phyloP scores from a whole-genome alignment of 2,113 vertebrate genomes.

The Lampris incognitus region DNA sequence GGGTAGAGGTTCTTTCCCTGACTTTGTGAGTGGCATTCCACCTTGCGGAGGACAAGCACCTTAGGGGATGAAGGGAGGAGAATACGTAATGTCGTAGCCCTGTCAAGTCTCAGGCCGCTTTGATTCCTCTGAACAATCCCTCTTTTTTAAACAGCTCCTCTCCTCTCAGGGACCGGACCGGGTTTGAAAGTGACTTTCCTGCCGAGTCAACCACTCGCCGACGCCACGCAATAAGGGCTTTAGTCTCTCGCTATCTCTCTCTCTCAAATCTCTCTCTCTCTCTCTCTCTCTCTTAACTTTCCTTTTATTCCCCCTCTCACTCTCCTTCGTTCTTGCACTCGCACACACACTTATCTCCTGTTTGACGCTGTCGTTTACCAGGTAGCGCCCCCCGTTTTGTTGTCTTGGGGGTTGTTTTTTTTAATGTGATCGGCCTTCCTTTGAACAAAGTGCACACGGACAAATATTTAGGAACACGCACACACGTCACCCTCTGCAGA shows the following conservation, averaged over 20 bases:
- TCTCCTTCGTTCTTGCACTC: neutral
- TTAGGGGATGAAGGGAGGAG: constrained; percentile 68
- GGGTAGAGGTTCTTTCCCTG: constrained; percentile 30
- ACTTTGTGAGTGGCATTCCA: constrained; percentile 66
- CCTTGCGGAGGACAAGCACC: constrained; percentile 72
- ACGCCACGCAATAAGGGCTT: neutral
- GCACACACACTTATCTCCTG: neutral
- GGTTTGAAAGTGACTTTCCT: constrained; percentile 77
- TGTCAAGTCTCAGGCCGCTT: constrained; percentile 71
- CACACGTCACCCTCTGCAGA: neutral
- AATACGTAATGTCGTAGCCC: constrained; percentile 70
- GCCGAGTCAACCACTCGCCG: constrained; percentile 42
- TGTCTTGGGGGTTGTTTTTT: neutral
- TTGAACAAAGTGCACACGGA: neutral
- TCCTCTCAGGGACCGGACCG: constrained; percentile 56
- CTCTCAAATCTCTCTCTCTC: neutral
- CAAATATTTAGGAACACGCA: neutral
- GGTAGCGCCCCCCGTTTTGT: neutral
- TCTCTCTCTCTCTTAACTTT: neutral
- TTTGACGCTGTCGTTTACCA: too few relatives aligned
- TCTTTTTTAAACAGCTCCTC: constrained; percentile 54
- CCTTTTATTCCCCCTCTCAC: neutral
- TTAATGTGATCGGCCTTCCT: too few relatives aligned
- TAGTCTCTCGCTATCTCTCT: constrained; percentile 17
- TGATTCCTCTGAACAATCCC: constrained; percentile 65